Evolutionary conservation across 2,888 invertebrate genomes (phyloP).

Genomic region (Hemaris fuciformis): DNA sequence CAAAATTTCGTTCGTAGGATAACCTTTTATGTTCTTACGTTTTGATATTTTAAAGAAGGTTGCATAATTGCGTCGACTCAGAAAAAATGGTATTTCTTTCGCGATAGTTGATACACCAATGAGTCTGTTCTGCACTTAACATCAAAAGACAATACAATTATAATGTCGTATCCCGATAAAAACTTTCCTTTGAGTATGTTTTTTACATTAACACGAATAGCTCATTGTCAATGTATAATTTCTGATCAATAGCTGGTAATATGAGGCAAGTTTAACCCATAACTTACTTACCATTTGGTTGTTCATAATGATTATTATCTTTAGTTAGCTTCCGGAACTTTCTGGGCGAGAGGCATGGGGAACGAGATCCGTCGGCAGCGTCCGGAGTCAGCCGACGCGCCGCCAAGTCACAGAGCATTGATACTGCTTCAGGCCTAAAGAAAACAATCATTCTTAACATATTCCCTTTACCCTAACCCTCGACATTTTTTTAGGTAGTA

Average conservation of each 20-base stretch:
- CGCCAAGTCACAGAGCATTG: constrained; percentile 91
- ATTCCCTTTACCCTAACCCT: too few species aligned
- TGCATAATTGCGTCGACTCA: too few species aligned
- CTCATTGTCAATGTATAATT: too few species aligned
- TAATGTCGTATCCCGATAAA: too few species aligned
- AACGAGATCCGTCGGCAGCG: constrained; percentile 72
- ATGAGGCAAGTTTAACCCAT: neutral
- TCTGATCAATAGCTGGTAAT: neutral
- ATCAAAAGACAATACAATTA: neutral
- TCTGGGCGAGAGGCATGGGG: constrained; percentile 84
- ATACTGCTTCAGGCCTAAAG: constrained; percentile 89
- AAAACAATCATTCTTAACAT: neutral
- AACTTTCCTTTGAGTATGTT: too few species aligned
- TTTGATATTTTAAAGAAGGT: too few species aligned
- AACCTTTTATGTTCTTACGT: too few species aligned
- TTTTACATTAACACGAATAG: too few species aligned
- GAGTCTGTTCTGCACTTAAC: neutral
- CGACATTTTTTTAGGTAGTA: too few species aligned
- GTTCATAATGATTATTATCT: constrained; percentile 78
- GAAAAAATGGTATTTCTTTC: too few species aligned
- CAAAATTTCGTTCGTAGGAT: too few species aligned
- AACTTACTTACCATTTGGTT: constrained; percentile 62
- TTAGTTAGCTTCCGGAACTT: constrained; percentile 81
- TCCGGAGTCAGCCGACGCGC: constrained; percentile 87
- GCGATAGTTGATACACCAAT: too few species aligned